Conservation (phyloP, 2,888 invertebrate genomes). For the Drosophila kambysellisi region DNA sequence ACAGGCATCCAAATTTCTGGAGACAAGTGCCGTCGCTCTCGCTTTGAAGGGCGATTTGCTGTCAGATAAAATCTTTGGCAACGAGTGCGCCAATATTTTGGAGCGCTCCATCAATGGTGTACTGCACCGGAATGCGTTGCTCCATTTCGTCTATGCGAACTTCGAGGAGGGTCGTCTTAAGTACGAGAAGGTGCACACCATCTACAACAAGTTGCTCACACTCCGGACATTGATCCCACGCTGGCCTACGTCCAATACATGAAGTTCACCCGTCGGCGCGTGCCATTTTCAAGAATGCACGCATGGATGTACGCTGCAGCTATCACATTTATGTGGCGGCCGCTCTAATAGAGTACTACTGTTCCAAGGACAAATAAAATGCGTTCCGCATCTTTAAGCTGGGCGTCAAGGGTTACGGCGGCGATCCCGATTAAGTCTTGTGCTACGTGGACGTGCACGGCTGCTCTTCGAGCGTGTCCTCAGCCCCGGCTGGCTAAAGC, state of each 20-base stretch:
- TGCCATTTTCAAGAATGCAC: conserved; percentile 96
- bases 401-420: conserved; percentile 97
- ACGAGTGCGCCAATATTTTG: conserved; percentile 97
- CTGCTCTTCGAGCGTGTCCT: conserved; percentile 99
- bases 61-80: conserved; percentile 95
- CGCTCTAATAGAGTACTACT: conserved; percentile 99
- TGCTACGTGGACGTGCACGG: conserved; percentile 98
- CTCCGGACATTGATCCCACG: conserved; percentile 97
- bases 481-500: conserved; percentile 95
- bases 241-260: conserved; percentile 99
- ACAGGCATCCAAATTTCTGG: conserved; percentile 98
- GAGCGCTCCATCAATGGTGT: conserved; percentile 97
- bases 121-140: no score
- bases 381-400: conserved; percentile 98
- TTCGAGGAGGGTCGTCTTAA: conserved; percentile 98
- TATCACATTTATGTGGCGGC: no score
- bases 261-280: conserved; percentile 99
- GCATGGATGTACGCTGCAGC: conserved; percentile 93
- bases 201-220: conserved; percentile 96
- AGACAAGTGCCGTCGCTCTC: conserved; percentile 96
- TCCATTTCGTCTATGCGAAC: conserved; percentile 99
- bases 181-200: conserved; percentile 97
- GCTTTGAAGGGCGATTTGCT: conserved; percentile 98
- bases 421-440: conserved; percentile 97
- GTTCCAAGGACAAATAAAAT: conserved; percentile 98